These are phyloP conservation scores for Meandrina meandrites DNA, from an alignment of 92 coral and sea anemone species.

Conservation along the genomic window DNA sequence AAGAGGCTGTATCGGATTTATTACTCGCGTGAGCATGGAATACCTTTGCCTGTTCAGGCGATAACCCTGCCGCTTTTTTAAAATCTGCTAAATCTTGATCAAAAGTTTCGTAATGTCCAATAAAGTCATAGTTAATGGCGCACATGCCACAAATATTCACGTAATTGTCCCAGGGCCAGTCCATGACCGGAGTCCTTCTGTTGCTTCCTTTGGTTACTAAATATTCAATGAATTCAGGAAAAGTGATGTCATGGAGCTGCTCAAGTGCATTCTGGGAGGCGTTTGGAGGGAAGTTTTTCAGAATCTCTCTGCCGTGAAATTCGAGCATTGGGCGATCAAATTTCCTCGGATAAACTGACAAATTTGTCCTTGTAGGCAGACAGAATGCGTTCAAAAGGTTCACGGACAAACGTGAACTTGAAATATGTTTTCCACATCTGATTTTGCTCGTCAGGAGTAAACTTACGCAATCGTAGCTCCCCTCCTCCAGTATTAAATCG, in stretches of 20 bases:
- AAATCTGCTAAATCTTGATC: background rate
- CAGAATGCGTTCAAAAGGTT: conserved; percentile 1
- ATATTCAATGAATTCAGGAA: conserved; percentile 7
- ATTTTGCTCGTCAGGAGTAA: background rate
- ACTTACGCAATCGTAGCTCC: background rate
- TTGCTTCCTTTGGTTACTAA: conserved; percentile 9
- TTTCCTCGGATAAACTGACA: background rate
- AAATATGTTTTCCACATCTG: background rate
- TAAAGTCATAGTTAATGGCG: conserved; percentile 1
- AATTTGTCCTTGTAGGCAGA: conserved; percentile 15
- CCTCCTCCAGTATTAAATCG: background rate
- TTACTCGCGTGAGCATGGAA: background rate
- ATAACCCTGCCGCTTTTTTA: background rate
- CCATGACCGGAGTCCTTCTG: background rate
- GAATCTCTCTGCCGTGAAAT: background rate
- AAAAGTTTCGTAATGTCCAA: conserved; percentile 13
- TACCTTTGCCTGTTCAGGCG: background rate
- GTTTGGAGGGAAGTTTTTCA: background rate
- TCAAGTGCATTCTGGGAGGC: background rate
- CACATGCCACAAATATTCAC: conserved; percentile 4
- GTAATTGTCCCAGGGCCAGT: conserved; percentile 24
- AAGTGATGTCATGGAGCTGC: conserved; percentile 1
- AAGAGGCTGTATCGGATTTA: background rate
- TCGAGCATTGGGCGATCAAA: background rate
- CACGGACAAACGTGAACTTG: conserved; percentile 2